Conservation (phyloP, 2,888 invertebrate species). For the Globia sparganii region DNA sequence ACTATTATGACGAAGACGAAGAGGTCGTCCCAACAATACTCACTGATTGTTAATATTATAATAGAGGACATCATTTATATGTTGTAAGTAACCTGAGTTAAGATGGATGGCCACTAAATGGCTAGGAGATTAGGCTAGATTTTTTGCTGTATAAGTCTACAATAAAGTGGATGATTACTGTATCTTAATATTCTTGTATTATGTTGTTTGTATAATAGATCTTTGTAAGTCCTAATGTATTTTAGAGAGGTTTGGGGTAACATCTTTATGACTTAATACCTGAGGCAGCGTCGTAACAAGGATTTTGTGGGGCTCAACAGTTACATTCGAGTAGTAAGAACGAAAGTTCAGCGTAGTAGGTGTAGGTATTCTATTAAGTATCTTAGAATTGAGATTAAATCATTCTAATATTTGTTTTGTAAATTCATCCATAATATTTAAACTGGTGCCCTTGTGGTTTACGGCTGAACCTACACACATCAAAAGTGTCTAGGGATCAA, state of each 20-base stretch:
- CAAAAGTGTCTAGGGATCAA: no score
- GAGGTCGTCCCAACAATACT: slow-evolving; percentile 34
- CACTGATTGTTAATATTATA: slow-evolving; percentile 52
- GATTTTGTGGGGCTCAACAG: background rate
- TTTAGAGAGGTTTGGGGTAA: slow-evolving; percentile 17
- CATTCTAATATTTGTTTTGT: background rate
- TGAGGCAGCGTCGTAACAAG: background rate
- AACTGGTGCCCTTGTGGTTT: background rate
- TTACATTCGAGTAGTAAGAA: background rate
- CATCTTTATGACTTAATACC: slow-evolving; percentile 14
- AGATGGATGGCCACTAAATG: slow-evolving; percentile 51
- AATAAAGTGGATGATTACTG: slow-evolving; percentile 20
- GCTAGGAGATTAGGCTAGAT: slow-evolving; percentile 44
- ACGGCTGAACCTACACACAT: no score
- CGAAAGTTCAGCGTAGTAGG: background rate
- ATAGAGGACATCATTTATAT: slow-evolving; percentile 46
- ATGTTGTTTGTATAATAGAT: slow-evolving; percentile 38
- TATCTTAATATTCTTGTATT: slow-evolving; percentile 28
- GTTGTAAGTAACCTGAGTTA: slow-evolving; percentile 33
- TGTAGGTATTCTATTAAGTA: background rate
- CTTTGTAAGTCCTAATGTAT: slow-evolving; percentile 25
- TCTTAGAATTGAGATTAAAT: background rate
- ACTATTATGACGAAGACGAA: slow-evolving; percentile 45
- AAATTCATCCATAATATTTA: no score
- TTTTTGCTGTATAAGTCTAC: slow-evolving; percentile 33